phyloP scores from a whole-genome alignment of 1,140 invertebrate genomes.

The Amyelois transitella region DNA sequence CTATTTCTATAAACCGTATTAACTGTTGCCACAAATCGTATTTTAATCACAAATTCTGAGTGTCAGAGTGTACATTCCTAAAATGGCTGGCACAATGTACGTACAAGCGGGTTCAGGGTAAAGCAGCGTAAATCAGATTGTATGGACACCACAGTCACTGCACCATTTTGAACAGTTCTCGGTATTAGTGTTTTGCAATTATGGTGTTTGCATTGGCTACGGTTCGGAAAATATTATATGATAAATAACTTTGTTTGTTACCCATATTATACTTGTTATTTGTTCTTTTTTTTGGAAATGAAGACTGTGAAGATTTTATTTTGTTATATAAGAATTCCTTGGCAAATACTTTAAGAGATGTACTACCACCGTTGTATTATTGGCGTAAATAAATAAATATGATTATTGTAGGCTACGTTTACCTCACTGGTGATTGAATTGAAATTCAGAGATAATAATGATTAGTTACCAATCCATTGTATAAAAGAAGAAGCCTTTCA shows the following conservation, averaged over 20 bases:
- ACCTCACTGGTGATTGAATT: too few species aligned
- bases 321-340: too few species aligned
- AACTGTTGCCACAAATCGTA: neutral
- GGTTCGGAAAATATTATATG: neutral
- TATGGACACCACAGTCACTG: constrained; percentile 52
- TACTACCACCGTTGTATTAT: too few species aligned
- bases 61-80: constrained; percentile 52
- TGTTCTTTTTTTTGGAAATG: too few species aligned
- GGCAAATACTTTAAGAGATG: too few species aligned
- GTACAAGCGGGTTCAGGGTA: constrained; percentile 28
- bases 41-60: constrained; percentile 9
- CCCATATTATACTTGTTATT: neutral
- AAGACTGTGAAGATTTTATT: too few species aligned
- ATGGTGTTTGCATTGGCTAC: constrained; percentile 1
- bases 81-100: constrained; percentile 42
- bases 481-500: too few species aligned
- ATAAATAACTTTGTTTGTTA: neutral
- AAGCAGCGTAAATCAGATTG: constrained; percentile 59
- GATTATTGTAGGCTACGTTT: too few species aligned
- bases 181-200: constrained; percentile 20
- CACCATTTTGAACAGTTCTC: constrained; percentile 45
- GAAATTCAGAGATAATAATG: too few species aligned
- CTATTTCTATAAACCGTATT: neutral
- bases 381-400: too few species aligned
- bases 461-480: too few species aligned